Evolutionary conservation across 2,113 vertebrate genomes (phyloP).

Genomic region (Burhinus bistriatus): DNA sequence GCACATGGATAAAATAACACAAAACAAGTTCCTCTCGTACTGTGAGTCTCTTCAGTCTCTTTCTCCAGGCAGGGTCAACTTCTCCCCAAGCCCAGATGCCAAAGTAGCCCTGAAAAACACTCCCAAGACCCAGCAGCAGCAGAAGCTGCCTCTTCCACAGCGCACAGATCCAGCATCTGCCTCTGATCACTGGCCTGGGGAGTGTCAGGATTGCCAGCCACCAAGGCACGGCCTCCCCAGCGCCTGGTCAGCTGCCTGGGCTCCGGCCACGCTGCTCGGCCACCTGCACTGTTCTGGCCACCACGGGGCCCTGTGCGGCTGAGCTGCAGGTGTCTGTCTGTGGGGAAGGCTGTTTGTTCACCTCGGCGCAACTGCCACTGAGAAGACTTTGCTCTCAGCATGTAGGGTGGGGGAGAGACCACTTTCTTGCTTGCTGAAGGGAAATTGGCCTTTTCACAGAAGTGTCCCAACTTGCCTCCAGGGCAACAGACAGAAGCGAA

Average conservation of each 20-base stretch:
- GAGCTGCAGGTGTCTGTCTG: fast-evolving
- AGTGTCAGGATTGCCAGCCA: neutral
- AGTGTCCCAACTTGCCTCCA: neutral
- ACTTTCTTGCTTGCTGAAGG: neutral
- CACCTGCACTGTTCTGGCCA: neutral
- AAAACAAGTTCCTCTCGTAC: fast-evolving
- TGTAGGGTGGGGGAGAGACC: neutral
- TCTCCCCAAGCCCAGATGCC: neutral
- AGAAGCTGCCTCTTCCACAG: neutral
- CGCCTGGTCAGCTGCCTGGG: neutral
- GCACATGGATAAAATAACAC: fast-evolving
- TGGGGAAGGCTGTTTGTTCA: neutral
- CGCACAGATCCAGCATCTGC: fast-evolving
- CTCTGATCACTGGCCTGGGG: neutral
- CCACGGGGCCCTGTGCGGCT: fast-evolving
- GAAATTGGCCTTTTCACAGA: neutral
- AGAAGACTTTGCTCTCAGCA: neutral
- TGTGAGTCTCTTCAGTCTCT: neutral
- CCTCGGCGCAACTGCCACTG: fast-evolving
- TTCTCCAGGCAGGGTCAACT: neutral
- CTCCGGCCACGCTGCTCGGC: fast-evolving
- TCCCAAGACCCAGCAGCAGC: fast-evolving
- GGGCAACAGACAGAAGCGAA: neutral
- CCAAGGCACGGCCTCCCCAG: fast-evolving
- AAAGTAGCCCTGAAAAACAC: fast-evolving